phyloP scores from a whole-genome alignment of 2,113 vertebrate species.

The Hemicordylus capensis region DNA sequence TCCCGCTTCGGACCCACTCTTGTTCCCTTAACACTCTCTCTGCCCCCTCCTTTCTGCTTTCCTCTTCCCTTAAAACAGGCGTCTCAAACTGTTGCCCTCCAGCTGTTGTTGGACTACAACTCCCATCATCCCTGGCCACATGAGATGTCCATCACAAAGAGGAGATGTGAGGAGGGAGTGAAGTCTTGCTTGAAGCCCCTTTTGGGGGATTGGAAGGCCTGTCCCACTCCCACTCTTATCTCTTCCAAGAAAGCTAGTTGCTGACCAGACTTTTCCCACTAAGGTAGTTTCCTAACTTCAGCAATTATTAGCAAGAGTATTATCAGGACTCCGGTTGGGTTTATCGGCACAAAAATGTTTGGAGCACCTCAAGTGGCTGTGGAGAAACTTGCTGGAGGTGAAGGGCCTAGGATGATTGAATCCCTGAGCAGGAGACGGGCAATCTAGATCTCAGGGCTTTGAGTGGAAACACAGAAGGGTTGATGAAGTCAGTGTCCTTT shows the following conservation, averaged over 20 bases:
- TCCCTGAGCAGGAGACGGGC: not conserved
- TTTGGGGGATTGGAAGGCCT: not conserved
- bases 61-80: not conserved
- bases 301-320: not conserved
- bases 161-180: too few relatives aligned
- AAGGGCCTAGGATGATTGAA: not conserved
- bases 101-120: too few relatives aligned
- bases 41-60: not conserved
- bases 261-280: not conserved
- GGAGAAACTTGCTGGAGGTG: too few relatives aligned
- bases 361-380: too few relatives aligned
- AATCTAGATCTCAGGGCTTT: too few relatives aligned
- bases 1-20: not conserved
- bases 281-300: not conserved
- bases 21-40: not conserved
- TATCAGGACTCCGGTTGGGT: not conserved
- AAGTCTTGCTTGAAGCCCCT: not conserved
- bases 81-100: too few relatives aligned
- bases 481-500: too few relatives aligned
- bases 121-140: too few relatives aligned
- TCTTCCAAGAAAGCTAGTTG: not conserved
- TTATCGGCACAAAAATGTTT: too few relatives aligned
- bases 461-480: accelerated
- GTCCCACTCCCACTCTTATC: not conserved
- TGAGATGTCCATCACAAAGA: too few relatives aligned